Conservation (phyloP, 2,888 invertebrate genomes). For the Nomada hirtipes region DNA sequence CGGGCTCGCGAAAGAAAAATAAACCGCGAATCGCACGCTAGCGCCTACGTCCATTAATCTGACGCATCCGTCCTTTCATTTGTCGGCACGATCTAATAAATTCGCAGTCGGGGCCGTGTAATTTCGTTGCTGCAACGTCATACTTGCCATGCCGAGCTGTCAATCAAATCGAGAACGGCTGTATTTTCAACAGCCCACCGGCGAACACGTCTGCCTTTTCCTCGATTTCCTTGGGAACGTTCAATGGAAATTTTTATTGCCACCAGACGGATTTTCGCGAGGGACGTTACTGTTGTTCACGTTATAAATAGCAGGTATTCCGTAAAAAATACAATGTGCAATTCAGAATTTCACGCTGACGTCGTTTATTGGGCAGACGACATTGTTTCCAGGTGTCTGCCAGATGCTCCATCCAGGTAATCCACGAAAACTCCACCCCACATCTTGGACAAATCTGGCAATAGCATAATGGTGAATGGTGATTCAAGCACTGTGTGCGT, state of each 20-base stretch:
- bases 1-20: constrained; percentile 15
- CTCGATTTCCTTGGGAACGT: constrained; percentile 4
- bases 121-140: constrained; percentile 7
- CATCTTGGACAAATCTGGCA: constrained; percentile 3
- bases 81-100: constrained; percentile 39
- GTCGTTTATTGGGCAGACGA: constrained; percentile 2
- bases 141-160: constrained; percentile 7
- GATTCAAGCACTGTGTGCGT: not conserved
- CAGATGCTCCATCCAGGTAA: not conserved
- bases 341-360: too few species aligned
- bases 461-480: not conserved
- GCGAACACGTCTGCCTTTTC: constrained; percentile 6
- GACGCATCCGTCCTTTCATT: constrained; percentile 35
- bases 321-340: too few species aligned
- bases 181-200: constrained; percentile 35
- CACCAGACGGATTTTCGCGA: not conserved
- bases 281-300: not conserved
- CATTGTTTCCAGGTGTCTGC: constrained; percentile 6
- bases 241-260: not conserved
- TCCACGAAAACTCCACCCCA: not conserved
- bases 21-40: constrained; percentile 30
- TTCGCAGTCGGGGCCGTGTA: constrained; percentile 16
- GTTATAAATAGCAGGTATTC: too few species aligned
- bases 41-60: constrained; percentile 38
- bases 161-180: constrained; percentile 51